Evolutionary conservation across 2,113 vertebrate species (phyloP).

Genomic region (Syngnathus typhle): DNA sequence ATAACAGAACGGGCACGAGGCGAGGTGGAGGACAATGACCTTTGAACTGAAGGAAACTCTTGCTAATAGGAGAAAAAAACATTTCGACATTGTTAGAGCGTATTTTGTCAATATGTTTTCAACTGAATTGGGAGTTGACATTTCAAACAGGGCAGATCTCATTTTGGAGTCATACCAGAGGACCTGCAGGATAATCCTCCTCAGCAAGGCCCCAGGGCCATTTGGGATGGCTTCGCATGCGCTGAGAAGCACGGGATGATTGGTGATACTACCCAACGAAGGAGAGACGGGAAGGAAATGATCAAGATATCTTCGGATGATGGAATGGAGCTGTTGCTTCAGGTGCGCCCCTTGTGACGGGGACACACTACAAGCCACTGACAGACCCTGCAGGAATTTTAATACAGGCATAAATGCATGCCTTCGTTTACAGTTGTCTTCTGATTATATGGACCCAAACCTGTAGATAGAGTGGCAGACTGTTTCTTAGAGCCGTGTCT

Average conservation of each 20-base stretch:
- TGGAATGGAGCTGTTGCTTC: constrained; percentile 81
- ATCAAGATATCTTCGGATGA: constrained; percentile 83
- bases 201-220: constrained; percentile 52
- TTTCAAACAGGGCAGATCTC: neutral
- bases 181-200: constrained; percentile 64
- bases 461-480: constrained; percentile 87
- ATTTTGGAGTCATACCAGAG: constrained; percentile 53
- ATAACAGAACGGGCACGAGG: constrained; percentile 75
- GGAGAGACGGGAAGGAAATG: constrained; percentile 83
- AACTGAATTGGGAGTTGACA: neutral
- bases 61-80: constrained; percentile 59
- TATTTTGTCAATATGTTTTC: neutral
- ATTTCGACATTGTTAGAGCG: neutral
- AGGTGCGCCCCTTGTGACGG: constrained; percentile 80
- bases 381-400: constrained; percentile 76
- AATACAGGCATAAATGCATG: neutral
- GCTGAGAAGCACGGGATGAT: constrained; percentile 84
- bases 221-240: constrained; percentile 68
- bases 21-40: constrained; percentile 78
- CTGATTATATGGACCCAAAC: constrained; percentile 54
- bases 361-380: constrained; percentile 76
- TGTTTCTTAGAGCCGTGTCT: constrained; percentile 84
- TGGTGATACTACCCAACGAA: constrained; percentile 48
- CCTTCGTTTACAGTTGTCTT: neutral
- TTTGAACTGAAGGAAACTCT: constrained; percentile 85